Base-by-base conservation (phyloP, 2,113 vertebrate species). In the Neodon shergylaensis region DNA sequence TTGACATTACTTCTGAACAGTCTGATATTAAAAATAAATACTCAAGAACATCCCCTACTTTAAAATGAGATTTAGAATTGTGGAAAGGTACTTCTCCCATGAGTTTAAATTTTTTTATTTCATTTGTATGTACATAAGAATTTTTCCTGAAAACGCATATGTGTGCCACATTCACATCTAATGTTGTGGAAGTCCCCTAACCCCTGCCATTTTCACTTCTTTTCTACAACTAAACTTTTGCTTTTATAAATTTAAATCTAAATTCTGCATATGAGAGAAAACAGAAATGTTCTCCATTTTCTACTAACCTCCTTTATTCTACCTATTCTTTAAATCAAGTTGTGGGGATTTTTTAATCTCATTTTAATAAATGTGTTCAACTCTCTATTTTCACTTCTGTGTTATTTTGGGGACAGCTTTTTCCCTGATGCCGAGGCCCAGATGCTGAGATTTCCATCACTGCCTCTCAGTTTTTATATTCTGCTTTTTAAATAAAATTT, bases 391-490 rank as follows among this genome's bases (percentile, higher is more conserved):
- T 14, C 19, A 44, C 61, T 44, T 54, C 3, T 90, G 0, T 85
- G 54, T 89, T 16, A 39, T 16, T 78, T 79, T 49, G 68, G 19
- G 13, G 9, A 49, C 13, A n/a, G 0, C 10, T 70, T 14, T 76
- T 76, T 12, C 36, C 33, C 22, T 44, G 16, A 52, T 88, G 70
- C 28, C 24, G 6, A 26, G 14, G 19, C 47, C 33, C 22, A 49
- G 16, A 52, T 84, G 63, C 22, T 36, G 11, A 26, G 14, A 12
- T 74, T 92, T 26, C 6, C 54, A 82, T 61, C 33, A 36, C 52
- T 88, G 24, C 44, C 52, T 94, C 49, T 74, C 36, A 17, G 49
- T 61, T 78, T 92, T 91, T 68, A 76, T 68, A 91, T 68, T 92
- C 28, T 52, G 11, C 52, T 90, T 77, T 86, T 14, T 36, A 13